phyloP scores from a whole-genome alignment of 2,113 vertebrate genomes.

The Campylomormyrus tamandua region DNA sequence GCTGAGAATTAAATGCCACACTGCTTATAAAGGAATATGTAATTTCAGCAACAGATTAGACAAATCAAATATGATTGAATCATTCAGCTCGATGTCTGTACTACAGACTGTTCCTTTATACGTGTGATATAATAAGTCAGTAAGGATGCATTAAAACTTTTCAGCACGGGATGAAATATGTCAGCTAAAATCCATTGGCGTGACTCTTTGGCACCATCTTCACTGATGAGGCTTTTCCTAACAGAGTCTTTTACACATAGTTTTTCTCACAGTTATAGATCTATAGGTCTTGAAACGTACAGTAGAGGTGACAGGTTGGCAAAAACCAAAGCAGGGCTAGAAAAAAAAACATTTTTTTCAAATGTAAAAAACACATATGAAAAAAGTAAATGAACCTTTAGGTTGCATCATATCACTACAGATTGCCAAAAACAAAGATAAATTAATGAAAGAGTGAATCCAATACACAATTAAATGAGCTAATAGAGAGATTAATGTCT shows the following conservation, averaged over 20 bases:
- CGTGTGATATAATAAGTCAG: background rate
- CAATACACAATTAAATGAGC: background rate
- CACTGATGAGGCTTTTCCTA: background rate
- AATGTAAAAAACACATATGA: background rate
- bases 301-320: background rate
- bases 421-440: background rate
- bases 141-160: background rate
- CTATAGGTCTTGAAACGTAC: background rate
- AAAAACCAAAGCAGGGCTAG: background rate
- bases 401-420: background rate
- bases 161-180: background rate
- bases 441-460: background rate
- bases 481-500: background rate
- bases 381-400: background rate
- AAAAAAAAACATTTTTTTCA: background rate
- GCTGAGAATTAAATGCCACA: background rate
- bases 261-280: background rate
- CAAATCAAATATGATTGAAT: background rate
- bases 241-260: background rate
- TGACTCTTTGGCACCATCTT: background rate
- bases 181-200: background rate
- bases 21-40: slow-evolving; percentile 4
- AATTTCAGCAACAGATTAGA: background rate
- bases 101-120: background rate
- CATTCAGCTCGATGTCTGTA: background rate